Conservation (phyloP, 2,888 invertebrate genomes). For the Troglohyphantes excavatus region DNA sequence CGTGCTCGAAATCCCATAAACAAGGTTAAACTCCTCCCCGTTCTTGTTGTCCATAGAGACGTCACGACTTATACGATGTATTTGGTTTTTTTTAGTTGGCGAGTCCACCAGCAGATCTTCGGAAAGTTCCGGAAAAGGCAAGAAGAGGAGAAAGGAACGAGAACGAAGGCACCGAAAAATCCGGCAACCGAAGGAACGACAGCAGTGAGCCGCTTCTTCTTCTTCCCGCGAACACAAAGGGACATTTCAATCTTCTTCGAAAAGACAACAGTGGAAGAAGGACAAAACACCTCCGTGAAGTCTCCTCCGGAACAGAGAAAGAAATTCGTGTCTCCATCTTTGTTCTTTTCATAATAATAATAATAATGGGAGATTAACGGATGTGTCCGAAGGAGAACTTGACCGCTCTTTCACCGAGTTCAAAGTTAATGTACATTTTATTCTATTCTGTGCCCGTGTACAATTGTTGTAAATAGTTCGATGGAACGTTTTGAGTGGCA, state of each 20-base stretch:
- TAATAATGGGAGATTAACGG: background rate
- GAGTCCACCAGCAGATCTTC: slow-evolving; percentile 32
- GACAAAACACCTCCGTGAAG: background rate
- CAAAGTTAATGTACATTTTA: background rate
- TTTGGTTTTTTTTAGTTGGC: background rate
- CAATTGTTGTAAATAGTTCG: slow-evolving; percentile 1
- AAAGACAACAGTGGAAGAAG: background rate
- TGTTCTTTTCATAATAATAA: background rate
- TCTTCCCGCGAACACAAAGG: background rate
- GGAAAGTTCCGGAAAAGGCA: slow-evolving; percentile 55
- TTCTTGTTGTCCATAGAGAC: too few relatives aligned
- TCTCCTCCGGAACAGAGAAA: background rate
- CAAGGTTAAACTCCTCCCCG: too few relatives aligned
- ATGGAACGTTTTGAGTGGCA: background rate
- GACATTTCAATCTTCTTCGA: background rate
- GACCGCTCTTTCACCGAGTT: background rate
- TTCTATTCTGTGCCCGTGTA: background rate
- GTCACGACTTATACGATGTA: too few relatives aligned
- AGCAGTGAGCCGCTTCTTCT: background rate
- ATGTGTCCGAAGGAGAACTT: background rate
- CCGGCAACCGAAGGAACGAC: slow-evolving; percentile 68
- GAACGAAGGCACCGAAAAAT: slow-evolving; percentile 64
- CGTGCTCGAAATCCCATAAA: too few relatives aligned
- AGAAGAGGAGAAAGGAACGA: slow-evolving; percentile 60
- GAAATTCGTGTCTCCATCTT: background rate